Conservation (phyloP, 2,888 invertebrate species). For the Diarsia dahlii region DNA sequence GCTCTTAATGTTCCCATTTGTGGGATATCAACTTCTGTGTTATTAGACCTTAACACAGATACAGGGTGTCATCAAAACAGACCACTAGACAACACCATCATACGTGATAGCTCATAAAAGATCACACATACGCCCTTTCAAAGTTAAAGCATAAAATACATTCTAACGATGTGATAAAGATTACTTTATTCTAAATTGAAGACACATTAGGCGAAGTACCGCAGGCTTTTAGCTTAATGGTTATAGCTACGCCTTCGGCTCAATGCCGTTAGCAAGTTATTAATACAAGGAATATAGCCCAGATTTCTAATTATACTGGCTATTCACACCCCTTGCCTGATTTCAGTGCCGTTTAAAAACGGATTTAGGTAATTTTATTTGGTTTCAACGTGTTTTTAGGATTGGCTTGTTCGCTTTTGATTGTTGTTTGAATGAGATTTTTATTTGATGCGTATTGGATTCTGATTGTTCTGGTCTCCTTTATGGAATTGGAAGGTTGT, state of each 20-base stretch:
- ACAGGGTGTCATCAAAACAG: neutral
- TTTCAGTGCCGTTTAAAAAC: constrained; percentile 50
- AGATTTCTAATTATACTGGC: constrained; percentile 60
- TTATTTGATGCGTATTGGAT: constrained; percentile 4
- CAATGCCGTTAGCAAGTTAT: constrained; percentile 60
- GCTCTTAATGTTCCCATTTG: too few relatives aligned
- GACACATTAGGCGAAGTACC: constrained; percentile 73
- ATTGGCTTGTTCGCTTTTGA: neutral
- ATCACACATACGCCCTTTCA: constrained; percentile 21
- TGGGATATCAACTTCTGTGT: too few relatives aligned
- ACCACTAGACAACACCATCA: constrained; percentile 4
- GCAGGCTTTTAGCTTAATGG: constrained; percentile 77
- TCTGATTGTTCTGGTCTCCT: neutral
- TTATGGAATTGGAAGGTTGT: too few relatives aligned
- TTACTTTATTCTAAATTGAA: constrained; percentile 74
- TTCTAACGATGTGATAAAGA: constrained; percentile 68
- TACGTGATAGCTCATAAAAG: constrained; percentile 39
- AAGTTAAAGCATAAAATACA: constrained; percentile 53
- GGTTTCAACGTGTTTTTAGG: constrained; percentile 42
- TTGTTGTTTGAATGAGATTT: neutral
- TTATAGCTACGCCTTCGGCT: constrained; percentile 66
- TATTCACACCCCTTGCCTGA: constrained; percentile 53
- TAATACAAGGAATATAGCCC: constrained; percentile 59
- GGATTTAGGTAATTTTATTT: constrained; percentile 47
- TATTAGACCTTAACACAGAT: neutral